Evolutionary conservation across 2,888 invertebrate species (phyloP).

Genomic region (Rosalia funebris): DNA sequence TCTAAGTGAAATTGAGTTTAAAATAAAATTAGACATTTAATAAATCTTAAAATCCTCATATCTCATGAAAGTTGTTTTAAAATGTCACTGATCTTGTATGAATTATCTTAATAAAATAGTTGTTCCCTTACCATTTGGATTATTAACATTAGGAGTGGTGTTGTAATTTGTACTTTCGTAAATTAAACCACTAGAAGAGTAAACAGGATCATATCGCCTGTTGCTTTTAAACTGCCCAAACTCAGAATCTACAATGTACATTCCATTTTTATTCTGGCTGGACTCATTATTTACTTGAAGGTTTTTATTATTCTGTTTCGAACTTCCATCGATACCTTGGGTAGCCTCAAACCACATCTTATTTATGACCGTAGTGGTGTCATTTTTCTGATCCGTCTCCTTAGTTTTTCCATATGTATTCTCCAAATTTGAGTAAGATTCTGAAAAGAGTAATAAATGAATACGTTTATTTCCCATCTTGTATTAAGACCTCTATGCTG

Average conservation of each 20-base stretch:
- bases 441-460: slow-evolving; percentile 26
- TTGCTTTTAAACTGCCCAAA: slow-evolving; percentile 56
- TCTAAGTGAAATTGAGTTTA: no score
- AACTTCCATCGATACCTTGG: slow-evolving; percentile 41
- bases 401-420: slow-evolving; percentile 45
- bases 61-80: no score
- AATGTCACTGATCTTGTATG: no score
- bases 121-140: slow-evolving; percentile 26
- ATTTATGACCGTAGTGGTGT: slow-evolving; percentile 63
- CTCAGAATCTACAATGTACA: slow-evolving; percentile 48
- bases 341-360: slow-evolving; percentile 66
- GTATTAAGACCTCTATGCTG: no score
- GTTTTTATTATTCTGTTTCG: slow-evolving; percentile 47
- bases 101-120: background rate
- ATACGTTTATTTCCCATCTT: no score
- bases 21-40: no score
- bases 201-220: slow-evolving; percentile 55
- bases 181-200: slow-evolving; percentile 43
- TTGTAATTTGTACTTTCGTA: slow-evolving; percentile 37
- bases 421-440: slow-evolving; percentile 43
- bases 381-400: slow-evolving; percentile 44
- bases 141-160: slow-evolving; percentile 23
- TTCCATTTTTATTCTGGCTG: slow-evolving; percentile 36
- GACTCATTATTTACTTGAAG: slow-evolving; percentile 25
- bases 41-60: no score